Conservation (phyloP, 1,140 invertebrate species). For the Protaetia brevitarsis region DNA sequence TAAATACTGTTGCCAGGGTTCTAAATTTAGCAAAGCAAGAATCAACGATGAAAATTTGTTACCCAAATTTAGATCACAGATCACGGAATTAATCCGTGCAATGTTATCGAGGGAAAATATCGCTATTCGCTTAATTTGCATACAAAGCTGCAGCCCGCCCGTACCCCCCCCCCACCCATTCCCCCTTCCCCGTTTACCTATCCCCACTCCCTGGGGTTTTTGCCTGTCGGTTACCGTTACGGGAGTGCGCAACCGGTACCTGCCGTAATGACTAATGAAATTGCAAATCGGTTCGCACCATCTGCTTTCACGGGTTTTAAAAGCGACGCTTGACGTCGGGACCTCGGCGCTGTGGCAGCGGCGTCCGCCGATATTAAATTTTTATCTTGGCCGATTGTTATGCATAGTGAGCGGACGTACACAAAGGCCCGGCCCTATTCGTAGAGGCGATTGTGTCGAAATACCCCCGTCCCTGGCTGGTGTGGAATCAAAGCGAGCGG, state of each 20-base stretch:
- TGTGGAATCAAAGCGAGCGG: too few relatives aligned
- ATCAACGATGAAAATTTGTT: too few relatives aligned
- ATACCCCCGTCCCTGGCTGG: too few relatives aligned
- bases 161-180: not conserved
- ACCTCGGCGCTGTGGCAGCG: not conserved
- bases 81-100: not conserved
- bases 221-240: not conserved
- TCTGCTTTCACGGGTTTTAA: not conserved
- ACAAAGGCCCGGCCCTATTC: too few relatives aligned
- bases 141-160: constrained; percentile 2
- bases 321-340: not conserved
- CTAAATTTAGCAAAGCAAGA: too few relatives aligned
- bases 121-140: not conserved
- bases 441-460: too few relatives aligned
- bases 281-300: not conserved
- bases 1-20: too few relatives aligned
- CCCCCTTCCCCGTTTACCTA: not conserved
- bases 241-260: too few relatives aligned
- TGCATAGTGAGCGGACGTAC: too few relatives aligned
- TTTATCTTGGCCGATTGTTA: not conserved
- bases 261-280: not conserved
- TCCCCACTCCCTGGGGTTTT: not conserved
- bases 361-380: not conserved
- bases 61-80: not conserved
- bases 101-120: not conserved